Evolutionary conservation across 2,888 invertebrate genomes (phyloP).

Genomic region (Pteria penguin): DNA sequence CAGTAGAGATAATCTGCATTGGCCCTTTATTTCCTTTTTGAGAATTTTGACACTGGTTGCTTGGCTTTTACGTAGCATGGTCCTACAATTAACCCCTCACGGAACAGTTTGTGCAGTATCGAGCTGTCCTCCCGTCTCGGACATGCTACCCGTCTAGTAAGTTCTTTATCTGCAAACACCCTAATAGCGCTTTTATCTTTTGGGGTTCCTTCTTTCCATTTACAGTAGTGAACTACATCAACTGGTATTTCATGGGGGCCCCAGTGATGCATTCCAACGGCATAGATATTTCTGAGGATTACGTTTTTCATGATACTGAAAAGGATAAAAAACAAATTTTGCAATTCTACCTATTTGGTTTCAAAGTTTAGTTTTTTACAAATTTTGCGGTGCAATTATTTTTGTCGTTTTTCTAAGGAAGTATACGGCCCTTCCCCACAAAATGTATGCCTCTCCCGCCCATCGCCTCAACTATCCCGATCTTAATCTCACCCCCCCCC

Average conservation of each 20-base stretch:
- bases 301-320: too few species aligned
- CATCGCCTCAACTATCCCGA: too few species aligned
- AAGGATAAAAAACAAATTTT: too few species aligned
- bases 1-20: slow-evolving; percentile 5
- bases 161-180: slow-evolving; percentile 20
- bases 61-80: not conserved
- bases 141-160: slow-evolving; percentile 17
- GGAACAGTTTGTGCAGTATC: not conserved
- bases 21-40: slow-evolving; percentile 7
- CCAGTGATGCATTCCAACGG: too few species aligned
- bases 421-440: too few species aligned
- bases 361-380: too few species aligned
- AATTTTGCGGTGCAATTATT: too few species aligned
- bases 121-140: slow-evolving; percentile 35
- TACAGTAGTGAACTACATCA: slow-evolving; percentile 34
- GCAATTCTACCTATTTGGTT: too few species aligned
- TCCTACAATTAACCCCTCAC: not conserved
- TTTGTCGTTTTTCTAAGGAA: too few species aligned
- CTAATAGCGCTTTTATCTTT: slow-evolving; percentile 31
- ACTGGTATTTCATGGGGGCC: slow-evolving; percentile 21
- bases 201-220: slow-evolving; percentile 20
- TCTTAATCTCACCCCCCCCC: too few species aligned
- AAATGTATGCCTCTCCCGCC: too few species aligned
- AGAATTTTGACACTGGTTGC: slow-evolving; percentile 6
- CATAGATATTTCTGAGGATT: too few species aligned